Evolutionary conservation across 2,797 vertebrate species (phyloP), one percentile per base, ranked within the genome.

Genomic region (Eidolon dupreanum): DNA sequence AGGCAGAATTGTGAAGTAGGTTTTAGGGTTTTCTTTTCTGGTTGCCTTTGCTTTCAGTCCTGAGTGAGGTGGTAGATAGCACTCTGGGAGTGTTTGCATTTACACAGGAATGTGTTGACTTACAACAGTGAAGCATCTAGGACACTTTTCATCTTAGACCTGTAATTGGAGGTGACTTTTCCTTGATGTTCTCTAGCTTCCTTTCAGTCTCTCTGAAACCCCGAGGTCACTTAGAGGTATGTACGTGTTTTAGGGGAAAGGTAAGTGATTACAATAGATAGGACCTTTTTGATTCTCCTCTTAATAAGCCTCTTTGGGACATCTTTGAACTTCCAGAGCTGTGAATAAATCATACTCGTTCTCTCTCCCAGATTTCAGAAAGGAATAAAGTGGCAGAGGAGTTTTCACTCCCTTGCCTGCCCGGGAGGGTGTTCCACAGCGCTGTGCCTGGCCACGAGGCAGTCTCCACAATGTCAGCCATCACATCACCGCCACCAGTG

Each of bases 341-440:
- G 66, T 61, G 41, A 83, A 43, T 31, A 4, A 43, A 17, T 33
- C 65, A 3, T 43, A 24, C 61, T 38, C 6, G 1, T 53, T 51
- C 36, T 46, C 9, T 46, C 74, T 22, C 10, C 33, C 61, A 43
- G 81, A 26, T 38, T 51, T 65, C 71, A 28, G 61, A 43, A 61
- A 49, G 53, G 88, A 31, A 70, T 2, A 3, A 2, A 46, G 46
- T 24, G 36, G 24, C 8, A 61, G 38, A 38, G 28, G 31, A 20
- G 2, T 49, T 49, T 38, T 38, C 11, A 13, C 2, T 43, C 49
- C 31, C 26, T 66, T 4, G 1, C 4, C 1, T 33, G 22, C 22
- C 17, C 2, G n/a, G 36, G 22, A 33, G n/a, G 1, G 43, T 0
- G 0, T 1, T 22, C 46, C 38, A 0, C 11, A 15, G 9, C 75